Evolutionary conservation across 1,140 invertebrate species (phyloP), one percentile per base, ranked within the genome.

Genomic region (Neodiprion virginianus): DNA sequence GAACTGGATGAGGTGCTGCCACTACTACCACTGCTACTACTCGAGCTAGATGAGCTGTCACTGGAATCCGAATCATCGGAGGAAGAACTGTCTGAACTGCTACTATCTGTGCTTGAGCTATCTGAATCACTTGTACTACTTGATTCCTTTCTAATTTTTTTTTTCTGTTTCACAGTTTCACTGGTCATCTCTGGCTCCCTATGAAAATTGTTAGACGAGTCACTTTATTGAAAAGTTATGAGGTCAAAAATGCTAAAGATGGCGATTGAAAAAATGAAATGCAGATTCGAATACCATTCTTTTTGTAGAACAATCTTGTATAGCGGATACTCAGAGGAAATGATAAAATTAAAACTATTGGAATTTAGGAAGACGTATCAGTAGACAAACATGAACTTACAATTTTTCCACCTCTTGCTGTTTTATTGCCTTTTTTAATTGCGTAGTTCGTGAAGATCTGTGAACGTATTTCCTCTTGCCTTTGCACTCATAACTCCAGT

Each of bases 401-500:
- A 67, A 48, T 76, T 81, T 78, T 3, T 74, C 72, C 50, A 84
- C 87, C 76, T 90, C 85, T 67, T 89, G 90, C 9, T 88, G 81
- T 71, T 92, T 94, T 80, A 93, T 82, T 80, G 90, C 91, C 85
- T 96, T 96, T 78, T 94, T 95, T 73, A 98, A 86, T 70, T 94
- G 90, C 78, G 93, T 91, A 1, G 96, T 96, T 69, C 96, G 91
- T 1, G 96, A 96, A 50, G 92, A 91, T 77, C 96, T 91, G 73
- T 96, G 92, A 11, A 97, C 89, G 86, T 94, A 96, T 87, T 97
- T 98, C 67, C 96, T 89, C 88, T 97, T 96, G n/a, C 94, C 95
- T 78, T 92, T 96, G 84, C 96, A 98, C 85, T 97, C 94, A 79
- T 96, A 98, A 72, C 95, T 97, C 95, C 96, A 98, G 83, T 98